Evolutionary conservation across 2,888 invertebrate genomes (phyloP), one percentile per base, ranked within the genome.

Genomic region (Lacanobia wlatinum): DNA sequence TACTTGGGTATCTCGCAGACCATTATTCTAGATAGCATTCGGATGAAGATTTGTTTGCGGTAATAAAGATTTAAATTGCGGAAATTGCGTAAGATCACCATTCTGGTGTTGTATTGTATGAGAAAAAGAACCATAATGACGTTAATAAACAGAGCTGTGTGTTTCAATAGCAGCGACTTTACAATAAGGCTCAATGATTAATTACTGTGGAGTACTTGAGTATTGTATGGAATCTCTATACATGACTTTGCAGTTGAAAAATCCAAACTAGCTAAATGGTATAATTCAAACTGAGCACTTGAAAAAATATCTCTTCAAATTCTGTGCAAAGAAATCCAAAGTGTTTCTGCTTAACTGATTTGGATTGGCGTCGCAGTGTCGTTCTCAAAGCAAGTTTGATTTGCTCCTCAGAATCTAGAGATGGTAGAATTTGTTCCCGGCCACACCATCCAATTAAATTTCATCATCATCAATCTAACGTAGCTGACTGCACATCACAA

Each of bases 381-480:
- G 40, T 59, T 64, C 59, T 50, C 34, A 82, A 67, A 80, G 60
- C 73, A 83, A 79, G 81, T 77, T 70, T 55, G 68, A 58, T 78
- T 73, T 67, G 56, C 56, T 46, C 52, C 56, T 46, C 55, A 55
- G 60, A 60, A 65, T 53, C 59, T 69, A 46, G 48, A 58, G 55
- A 66, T 78, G 52, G 58, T 23, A 52, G 50, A 69, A 61, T 53
- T 73, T 61, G 68, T 73, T 68, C 60, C 68, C 46, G 43, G 58
- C 58, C 61, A 63, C 65, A 66, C 60, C 71, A 82, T 70, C 74
- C 74, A 83, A 82, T 85, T 77, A 82, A 82, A 80, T 81, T 78
- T 64, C 72, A 83, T 84, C 84, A 84, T 82, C 86, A 86, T 90
- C 85, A 89, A 90, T 90, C 86, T 84, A 76, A 63, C 10, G 56